Conservation (phyloP, 2,888 invertebrate species). For the Chorisops tibialis region DNA sequence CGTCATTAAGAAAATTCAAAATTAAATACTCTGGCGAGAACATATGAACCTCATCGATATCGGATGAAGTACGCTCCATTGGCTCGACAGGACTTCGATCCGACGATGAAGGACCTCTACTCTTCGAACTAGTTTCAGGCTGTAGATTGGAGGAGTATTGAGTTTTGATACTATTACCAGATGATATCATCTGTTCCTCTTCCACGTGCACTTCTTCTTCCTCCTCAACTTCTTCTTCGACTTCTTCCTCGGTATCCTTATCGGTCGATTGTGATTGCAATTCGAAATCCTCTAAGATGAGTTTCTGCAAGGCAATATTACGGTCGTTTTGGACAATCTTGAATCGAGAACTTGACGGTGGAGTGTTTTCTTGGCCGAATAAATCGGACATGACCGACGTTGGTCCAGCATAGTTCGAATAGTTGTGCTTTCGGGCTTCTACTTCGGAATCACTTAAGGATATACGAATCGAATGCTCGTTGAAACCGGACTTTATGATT, state of each 20-base stretch:
- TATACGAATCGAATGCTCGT: neutral
- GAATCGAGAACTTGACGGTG: neutral
- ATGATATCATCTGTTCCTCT: neutral
- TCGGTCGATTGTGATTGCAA: slow-evolving; percentile 24
- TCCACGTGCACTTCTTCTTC: neutral
- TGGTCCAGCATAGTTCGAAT: neutral
- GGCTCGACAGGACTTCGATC: neutral
- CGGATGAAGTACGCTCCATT: neutral
- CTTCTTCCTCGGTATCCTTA: slow-evolving; percentile 5
- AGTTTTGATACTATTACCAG: slow-evolving; percentile 1
- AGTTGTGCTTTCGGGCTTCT: slow-evolving; percentile 2
- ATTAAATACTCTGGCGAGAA: slow-evolving; percentile 1
- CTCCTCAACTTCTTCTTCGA: neutral
- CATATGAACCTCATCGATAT: neutral
- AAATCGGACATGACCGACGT: neutral
- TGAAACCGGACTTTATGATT: neutral
- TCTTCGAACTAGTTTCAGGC: neutral
- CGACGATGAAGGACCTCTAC: neutral
- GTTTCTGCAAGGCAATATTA: neutral
- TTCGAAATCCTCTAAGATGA: slow-evolving; percentile 25
- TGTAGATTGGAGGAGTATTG: neutral
- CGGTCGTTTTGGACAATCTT: neutral
- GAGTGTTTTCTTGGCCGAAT: neutral
- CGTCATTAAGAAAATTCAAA: neutral
- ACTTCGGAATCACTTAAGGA: slow-evolving; percentile 29